These are phyloP conservation scores for Salvelinus fontinalis DNA, from an alignment of 2,113 vertebrate species.

Conservation along the genomic window DNA sequence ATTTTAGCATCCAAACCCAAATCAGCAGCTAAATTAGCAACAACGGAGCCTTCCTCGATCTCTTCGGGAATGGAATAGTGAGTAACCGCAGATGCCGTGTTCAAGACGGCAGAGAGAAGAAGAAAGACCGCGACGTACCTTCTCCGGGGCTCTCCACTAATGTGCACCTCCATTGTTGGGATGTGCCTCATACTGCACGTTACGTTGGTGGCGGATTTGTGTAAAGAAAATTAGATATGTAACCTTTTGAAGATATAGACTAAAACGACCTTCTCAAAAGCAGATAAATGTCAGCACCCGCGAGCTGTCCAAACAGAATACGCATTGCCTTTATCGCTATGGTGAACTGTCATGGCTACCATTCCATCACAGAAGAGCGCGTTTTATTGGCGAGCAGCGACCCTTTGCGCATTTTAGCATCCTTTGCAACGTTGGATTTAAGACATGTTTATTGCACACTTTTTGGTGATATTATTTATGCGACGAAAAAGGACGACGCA, in stretches of 20 bases:
- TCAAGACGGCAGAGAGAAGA: background rate
- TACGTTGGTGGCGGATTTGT: background rate
- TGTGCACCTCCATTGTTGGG: too few species aligned
- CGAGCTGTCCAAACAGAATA: background rate
- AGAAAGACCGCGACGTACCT: slow-evolving; percentile 34
- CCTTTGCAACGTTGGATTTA: too few species aligned
- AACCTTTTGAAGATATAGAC: too few species aligned
- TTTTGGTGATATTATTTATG: too few species aligned
- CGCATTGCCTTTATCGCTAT: background rate
- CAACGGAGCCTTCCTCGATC: slow-evolving; percentile 31
- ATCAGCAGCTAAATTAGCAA: slow-evolving; percentile 66
- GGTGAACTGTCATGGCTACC: background rate
- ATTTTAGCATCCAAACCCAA: slow-evolving; percentile 51
- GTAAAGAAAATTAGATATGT: too few species aligned
- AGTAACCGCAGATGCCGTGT: slow-evolving; percentile 15
- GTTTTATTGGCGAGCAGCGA: slow-evolving; percentile 32
- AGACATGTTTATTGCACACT: too few species aligned
- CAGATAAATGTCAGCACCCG: background rate
- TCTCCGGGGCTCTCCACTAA: background rate
- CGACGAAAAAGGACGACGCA: too few species aligned
- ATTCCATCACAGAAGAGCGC: background rate
- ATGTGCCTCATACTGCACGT: too few species aligned
- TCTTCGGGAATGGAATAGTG: slow-evolving; percentile 43
- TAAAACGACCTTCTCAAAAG: background rate
- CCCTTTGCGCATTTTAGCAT: slow-evolving; percentile 21